Conservation (phyloP, 53 echinoderm and acorn worm species). For the Echinometra lucunter region DNA sequence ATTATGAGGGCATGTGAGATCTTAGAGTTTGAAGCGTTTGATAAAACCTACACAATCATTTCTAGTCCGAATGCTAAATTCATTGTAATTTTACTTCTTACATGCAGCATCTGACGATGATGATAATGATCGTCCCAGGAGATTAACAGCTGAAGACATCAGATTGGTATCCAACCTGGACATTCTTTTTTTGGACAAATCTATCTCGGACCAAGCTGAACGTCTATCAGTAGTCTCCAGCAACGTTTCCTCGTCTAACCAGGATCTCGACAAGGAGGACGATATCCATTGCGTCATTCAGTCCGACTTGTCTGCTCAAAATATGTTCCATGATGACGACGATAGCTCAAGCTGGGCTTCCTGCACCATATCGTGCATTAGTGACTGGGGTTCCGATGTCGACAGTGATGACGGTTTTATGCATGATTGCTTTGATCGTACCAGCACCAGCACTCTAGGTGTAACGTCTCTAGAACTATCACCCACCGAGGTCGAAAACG, state of each 20-base stretch:
- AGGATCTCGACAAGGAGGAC: background rate
- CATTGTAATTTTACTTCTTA: background rate
- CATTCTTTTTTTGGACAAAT: background rate
- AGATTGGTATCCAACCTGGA: background rate
- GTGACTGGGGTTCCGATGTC: background rate
- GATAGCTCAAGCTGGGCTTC: constrained; percentile 14
- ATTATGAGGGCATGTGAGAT: too few species aligned
- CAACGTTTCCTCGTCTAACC: background rate
- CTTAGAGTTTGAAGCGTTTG: too few species aligned
- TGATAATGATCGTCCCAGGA: background rate
- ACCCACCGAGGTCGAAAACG: background rate
- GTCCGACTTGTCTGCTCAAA: background rate
- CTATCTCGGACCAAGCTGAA: background rate
- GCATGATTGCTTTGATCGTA: background rate
- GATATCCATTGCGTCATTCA: background rate
- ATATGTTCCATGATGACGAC: background rate
- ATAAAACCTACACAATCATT: background rate
- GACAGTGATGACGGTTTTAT: background rate
- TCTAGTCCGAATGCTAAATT: too few species aligned
- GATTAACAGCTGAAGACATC: background rate
- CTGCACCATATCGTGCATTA: background rate
- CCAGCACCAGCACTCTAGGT: background rate
- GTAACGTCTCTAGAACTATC: background rate
- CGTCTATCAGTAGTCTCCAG: background rate
- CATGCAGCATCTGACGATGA: background rate